A percentile compares a stretch with the other conserved stretches of the same genome.
These are phyloP conservation scores for Drosophila infuscata DNA, from an alignment of 2,888 invertebrate genomes.

Conservation along the genomic window DNA sequence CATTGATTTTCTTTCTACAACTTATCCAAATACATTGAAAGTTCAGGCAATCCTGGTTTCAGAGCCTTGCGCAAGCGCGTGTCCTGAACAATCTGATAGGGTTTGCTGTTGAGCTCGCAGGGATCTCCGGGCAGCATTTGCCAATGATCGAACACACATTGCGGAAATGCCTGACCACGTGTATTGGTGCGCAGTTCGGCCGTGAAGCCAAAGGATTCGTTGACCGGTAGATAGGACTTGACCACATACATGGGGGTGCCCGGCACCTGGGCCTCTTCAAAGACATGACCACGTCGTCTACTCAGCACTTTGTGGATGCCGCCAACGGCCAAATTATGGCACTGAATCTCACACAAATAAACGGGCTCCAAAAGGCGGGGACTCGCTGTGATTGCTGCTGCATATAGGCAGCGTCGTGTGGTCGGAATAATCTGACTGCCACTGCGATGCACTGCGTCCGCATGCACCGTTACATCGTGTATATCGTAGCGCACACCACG, in stretches of 20 bases:
- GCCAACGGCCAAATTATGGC: slow-evolving; percentile 97
- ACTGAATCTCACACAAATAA: slow-evolving; percentile 99
- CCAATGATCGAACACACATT: slow-evolving; percentile 99
- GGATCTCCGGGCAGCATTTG: slow-evolving; percentile 98
- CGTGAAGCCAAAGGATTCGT: slow-evolving; percentile 99
- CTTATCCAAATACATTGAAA: slow-evolving; percentile 98
- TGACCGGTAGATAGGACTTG: slow-evolving; percentile 99
- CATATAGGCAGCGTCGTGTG: slow-evolving; percentile 98
- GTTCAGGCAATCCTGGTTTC: slow-evolving; percentile 98
- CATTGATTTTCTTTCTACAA: slow-evolving; percentile 89
- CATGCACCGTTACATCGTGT: slow-evolving; percentile 99
- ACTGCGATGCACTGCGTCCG: slow-evolving; percentile 99
- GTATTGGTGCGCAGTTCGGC: slow-evolving; percentile 98
- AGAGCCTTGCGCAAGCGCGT: slow-evolving; percentile 99
- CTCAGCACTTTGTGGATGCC: slow-evolving; percentile 99
- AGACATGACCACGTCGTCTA: slow-evolving; percentile 98
- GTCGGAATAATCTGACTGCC: slow-evolving; percentile 99
- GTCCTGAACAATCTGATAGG: slow-evolving; percentile 93
- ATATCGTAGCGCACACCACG: slow-evolving; percentile 98
- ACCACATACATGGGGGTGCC: slow-evolving; percentile 99
- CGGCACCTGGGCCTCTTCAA: slow-evolving; percentile 97
- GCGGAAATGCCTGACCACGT: slow-evolving; percentile 99
- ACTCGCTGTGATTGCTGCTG: slow-evolving; percentile 95
- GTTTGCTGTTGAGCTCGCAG: slow-evolving; percentile 90
- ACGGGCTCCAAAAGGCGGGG: slow-evolving; percentile 99